These are phyloP conservation scores for Synergus umbraculus DNA, from an alignment of 2,888 invertebrate species.

Conservation along the genomic window DNA sequence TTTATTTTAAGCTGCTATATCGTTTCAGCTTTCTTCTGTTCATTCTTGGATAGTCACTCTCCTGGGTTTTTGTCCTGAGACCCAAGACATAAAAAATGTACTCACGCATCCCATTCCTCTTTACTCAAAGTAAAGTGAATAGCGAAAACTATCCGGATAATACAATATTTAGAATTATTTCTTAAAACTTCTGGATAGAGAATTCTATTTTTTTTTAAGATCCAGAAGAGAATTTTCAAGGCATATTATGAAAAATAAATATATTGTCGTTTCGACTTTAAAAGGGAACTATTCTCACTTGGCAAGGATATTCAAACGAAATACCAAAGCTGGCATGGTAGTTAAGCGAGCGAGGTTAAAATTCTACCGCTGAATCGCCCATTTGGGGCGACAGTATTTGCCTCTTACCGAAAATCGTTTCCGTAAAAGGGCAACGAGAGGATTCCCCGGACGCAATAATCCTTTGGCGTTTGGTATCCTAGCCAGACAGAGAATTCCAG, in stretches of 20 bases:
- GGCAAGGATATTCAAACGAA: slow-evolving; percentile 13
- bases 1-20: slow-evolving; percentile 13
- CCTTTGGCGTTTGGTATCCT: slow-evolving; percentile 12
- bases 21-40: slow-evolving; percentile 26
- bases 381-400: slow-evolving; percentile 31
- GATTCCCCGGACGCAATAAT: slow-evolving; percentile 34
- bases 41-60: slow-evolving; percentile 30
- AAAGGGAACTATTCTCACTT: neutral
- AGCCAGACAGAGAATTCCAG: slow-evolving; percentile 10
- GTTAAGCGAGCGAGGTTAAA: slow-evolving; percentile 25
- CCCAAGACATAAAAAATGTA: slow-evolving; percentile 8
- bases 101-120: neutral
- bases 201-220: neutral
- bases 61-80: slow-evolving; percentile 18
- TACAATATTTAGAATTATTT: neutral
- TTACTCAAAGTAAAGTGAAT: neutral
- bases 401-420: slow-evolving; percentile 33
- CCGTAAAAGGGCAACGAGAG: slow-evolving; percentile 31
- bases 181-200: neutral
- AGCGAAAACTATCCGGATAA: neutral
- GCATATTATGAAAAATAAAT: neutral
- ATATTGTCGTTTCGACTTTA: neutral
- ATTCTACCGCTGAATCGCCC: slow-evolving; percentile 27
- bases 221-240: neutral
- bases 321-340: slow-evolving; percentile 9